A percentile compares a stretch with the other conserved stretches of the same genome.
Conservation (phyloP, 2,113 vertebrate genomes). For the Heterocephalus glaber region DNA sequence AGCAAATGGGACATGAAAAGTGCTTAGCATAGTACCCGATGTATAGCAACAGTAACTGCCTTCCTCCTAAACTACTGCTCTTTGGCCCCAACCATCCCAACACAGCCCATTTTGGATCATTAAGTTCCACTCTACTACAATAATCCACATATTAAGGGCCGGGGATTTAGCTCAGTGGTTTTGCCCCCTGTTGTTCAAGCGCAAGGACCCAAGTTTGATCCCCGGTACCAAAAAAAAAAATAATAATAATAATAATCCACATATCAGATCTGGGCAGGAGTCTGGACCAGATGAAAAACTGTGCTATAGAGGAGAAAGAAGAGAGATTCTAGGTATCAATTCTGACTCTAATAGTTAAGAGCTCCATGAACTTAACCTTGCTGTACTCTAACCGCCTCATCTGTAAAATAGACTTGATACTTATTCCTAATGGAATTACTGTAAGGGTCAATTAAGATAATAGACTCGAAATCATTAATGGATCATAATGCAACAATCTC, state of each 20-base stretch:
- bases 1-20: background rate
- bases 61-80: background rate
- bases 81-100: background rate
- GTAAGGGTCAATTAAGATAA: background rate
- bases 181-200: too few relatives aligned
- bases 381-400: background rate
- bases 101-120: background rate
- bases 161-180: too few relatives aligned
- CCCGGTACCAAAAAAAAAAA: too few relatives aligned
- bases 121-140: background rate
- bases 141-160: background rate
- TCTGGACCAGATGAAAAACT: background rate
- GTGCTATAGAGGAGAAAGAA: background rate
- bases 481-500: conserved; percentile 30
- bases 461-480: background rate
- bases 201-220: too few relatives aligned
- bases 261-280: background rate
- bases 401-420: conserved; percentile 10
- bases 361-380: conserved; percentile 6
- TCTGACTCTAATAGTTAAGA: background rate
- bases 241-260: too few relatives aligned
- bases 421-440: background rate
- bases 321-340: background rate
- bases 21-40: background rate
- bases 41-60: background rate